Evolutionary conservation across 2,888 invertebrate species (phyloP).

Genomic region (Euclidia mi): DNA sequence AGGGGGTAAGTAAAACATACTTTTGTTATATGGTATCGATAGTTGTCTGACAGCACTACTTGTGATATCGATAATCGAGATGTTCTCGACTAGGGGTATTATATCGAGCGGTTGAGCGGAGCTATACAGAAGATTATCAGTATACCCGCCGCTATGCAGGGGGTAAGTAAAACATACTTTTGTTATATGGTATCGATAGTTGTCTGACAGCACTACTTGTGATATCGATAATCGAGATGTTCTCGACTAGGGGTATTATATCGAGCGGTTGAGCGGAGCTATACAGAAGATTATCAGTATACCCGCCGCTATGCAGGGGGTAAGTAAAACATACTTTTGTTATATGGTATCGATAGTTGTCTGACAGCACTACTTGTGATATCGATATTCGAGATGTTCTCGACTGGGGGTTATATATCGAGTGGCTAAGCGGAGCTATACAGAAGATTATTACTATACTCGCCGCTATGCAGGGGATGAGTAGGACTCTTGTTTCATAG

Average conservation of each 20-base stretch:
- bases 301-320: slow-evolving; percentile 99
- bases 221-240: slow-evolving; percentile 97
- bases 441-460: slow-evolving; percentile 99
- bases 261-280: slow-evolving; percentile 97
- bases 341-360: no score
- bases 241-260: slow-evolving; percentile 99
- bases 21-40: no score
- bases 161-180: slow-evolving; percentile 92
- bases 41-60: slow-evolving; percentile 91
- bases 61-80: slow-evolving; percentile 97
- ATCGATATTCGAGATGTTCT: slow-evolving; percentile 97
- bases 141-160: slow-evolving; percentile 99
- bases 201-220: slow-evolving; percentile 92
- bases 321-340: no score
- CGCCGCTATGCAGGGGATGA: slow-evolving; percentile 98
- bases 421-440: slow-evolving; percentile 97
- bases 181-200: no score
- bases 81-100: slow-evolving; percentile 99
- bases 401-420: slow-evolving; percentile 99
- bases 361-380: slow-evolving; percentile 92
- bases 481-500: no score
- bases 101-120: slow-evolving; percentile 98
- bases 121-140: slow-evolving; percentile 99
- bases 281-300: slow-evolving; percentile 99
- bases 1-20: slow-evolving; percentile 93